Conservation (phyloP, 1,140 invertebrate genomes). For the Drosophila murphyi region DNA sequence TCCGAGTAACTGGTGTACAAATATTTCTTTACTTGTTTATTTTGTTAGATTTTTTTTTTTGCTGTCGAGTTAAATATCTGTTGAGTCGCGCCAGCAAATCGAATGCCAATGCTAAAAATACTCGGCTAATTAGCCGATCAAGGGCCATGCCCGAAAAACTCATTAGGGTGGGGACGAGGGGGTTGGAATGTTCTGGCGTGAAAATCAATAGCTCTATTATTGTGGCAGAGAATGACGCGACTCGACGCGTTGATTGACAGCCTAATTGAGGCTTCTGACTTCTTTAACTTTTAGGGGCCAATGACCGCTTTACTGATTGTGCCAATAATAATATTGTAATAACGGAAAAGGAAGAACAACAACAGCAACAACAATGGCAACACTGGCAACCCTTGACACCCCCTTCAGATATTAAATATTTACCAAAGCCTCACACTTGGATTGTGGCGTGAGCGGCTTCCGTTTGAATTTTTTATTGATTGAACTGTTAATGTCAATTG, state of each 20-base stretch:
- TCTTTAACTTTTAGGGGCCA: slow-evolving; percentile 55
- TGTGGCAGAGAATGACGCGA: slow-evolving; percentile 45
- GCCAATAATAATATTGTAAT: slow-evolving; percentile 75
- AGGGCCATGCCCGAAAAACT: slow-evolving; percentile 50
- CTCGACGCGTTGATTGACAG: slow-evolving; percentile 73
- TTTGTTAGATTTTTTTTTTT: not conserved
- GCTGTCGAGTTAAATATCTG: slow-evolving; percentile 2
- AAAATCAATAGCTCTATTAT: slow-evolving; percentile 82
- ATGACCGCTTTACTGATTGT: slow-evolving; percentile 56
- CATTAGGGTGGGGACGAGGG: slow-evolving; percentile 43
- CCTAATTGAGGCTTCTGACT: slow-evolving; percentile 78
- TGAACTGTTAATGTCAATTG: slow-evolving; percentile 79
- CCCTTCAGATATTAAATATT: slow-evolving; percentile 67
- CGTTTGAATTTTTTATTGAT: slow-evolving; percentile 80
- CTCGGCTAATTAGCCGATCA: slow-evolving; percentile 72
- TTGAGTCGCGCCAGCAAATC: slow-evolving; percentile 21
- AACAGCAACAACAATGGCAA: slow-evolving; percentile 1
- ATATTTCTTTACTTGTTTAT: slow-evolving; percentile 3
- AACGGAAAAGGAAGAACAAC: slow-evolving; percentile 30
- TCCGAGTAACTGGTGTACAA: not conserved
- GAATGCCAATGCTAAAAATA: slow-evolving; percentile 42
- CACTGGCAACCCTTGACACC: not conserved
- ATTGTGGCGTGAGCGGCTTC: slow-evolving; percentile 35
- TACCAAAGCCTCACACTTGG: slow-evolving; percentile 66
- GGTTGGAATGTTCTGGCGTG: not conserved